These are phyloP conservation scores for Athalia circularis DNA, from an alignment of 2,888 invertebrate species.

Conservation along the genomic window DNA sequence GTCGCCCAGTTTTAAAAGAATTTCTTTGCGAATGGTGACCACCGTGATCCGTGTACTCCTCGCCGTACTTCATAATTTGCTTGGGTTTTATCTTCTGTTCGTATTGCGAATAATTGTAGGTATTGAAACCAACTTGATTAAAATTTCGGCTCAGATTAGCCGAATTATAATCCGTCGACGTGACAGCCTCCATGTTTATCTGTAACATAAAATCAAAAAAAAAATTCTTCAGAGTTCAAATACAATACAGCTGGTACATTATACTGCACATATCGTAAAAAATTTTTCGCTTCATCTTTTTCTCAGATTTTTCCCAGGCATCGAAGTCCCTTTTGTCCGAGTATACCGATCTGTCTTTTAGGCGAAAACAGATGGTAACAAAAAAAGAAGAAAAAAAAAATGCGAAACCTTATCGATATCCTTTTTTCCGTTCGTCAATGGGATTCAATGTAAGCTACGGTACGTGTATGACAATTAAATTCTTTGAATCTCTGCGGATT, in stretches of 20 bases:
- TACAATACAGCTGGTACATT: not conserved
- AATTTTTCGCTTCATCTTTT: too few relatives aligned
- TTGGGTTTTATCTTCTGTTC: constrained; percentile 67
- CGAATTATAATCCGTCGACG: constrained; percentile 74
- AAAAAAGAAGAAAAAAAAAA: too few relatives aligned
- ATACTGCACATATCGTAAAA: too few relatives aligned
- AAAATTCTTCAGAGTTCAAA: not conserved
- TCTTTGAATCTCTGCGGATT: too few relatives aligned
- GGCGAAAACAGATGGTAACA: too few relatives aligned
- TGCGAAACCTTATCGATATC: too few relatives aligned
- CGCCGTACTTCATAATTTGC: constrained; percentile 63
- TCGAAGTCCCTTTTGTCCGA: too few relatives aligned
- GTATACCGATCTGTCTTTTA: too few relatives aligned
- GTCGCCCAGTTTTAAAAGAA: constrained; percentile 52
- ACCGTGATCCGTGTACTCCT: constrained; percentile 62
- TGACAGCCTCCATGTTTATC: constrained; percentile 76
- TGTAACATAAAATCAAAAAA: constrained; percentile 64
- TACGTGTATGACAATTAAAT: too few relatives aligned
- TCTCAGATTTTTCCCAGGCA: too few relatives aligned
- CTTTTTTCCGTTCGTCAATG: too few relatives aligned
- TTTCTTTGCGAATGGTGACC: constrained; percentile 60
- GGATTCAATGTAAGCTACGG: too few relatives aligned
- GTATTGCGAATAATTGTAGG: constrained; percentile 69
- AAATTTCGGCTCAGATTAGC: constrained; percentile 67
- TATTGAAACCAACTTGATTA: constrained; percentile 67